Base-by-base conservation (phyloP, 2,888 invertebrate species). In the Amphipyra berbera region DNA sequence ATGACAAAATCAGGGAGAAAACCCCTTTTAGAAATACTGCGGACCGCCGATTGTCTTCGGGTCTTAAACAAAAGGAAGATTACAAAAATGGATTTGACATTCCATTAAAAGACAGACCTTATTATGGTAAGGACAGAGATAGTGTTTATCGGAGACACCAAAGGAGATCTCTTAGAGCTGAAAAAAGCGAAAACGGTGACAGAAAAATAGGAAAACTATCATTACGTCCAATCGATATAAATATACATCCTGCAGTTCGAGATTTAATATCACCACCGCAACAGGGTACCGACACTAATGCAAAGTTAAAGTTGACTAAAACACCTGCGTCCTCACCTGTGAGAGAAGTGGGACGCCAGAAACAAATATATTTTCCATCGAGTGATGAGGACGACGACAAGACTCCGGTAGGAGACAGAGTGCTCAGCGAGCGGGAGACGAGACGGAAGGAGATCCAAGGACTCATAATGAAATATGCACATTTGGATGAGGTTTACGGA, bases 391-490 rank as follows among this genome's bases (percentile, higher is more conserved):
- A 95, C 61, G 95, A 95, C 58, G 96, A 95, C 70, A 90, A 93
- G 71, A 95, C 95, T 14, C 95, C 95, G 9, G 93, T 95, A 41
- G 93, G 93, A 48, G 96, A 96, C 83, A 95, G 95, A 67, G 94
- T 95, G 27, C 90, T 96, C 49, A 95, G 96, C 74, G 98, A 98
- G 76, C 95, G 98, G 46, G 97, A 97, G 87, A 97, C 97, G 9
- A 96, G 97, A 79, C 96, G 98, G 40, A 98, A 98, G 83, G 98
- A 98, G 85, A 97, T 97, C 64, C 97, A 97, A 87, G 96, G 97
- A 80, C 94, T 98, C 63, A 97, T 98, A 67, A 95, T 97, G 95
- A 98, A 98, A 88, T 98, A 98, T 88, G 96, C 97, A 35, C 97
- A 97, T 47, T 92, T 97, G 73, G 97, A 97, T 80, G 97, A 97